phyloP scores from a whole-genome alignment of 2,888 invertebrate genomes.

The Drosophila longiperda region DNA sequence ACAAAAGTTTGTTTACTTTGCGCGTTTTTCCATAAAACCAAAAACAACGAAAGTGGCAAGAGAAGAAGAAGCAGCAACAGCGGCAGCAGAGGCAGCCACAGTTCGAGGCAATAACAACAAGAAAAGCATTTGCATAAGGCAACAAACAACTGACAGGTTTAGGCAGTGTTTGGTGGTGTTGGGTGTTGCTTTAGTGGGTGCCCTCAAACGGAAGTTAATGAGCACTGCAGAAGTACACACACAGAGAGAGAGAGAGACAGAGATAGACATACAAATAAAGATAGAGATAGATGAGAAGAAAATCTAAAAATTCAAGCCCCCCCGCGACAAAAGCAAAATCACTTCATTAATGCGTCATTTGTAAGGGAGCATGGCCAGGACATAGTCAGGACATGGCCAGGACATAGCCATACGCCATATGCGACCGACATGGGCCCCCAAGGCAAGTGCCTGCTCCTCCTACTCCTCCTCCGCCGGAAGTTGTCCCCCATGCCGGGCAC shows the following conservation, averaged over 20 bases:
- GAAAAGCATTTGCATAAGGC: slow-evolving; percentile 77
- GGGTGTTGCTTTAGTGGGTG: slow-evolving; percentile 20
- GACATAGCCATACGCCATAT: slow-evolving; percentile 51
- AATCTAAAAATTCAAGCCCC: slow-evolving; percentile 55
- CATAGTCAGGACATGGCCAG: slow-evolving; percentile 51
- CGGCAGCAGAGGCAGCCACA: slow-evolving; percentile 44
- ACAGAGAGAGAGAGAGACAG: neutral
- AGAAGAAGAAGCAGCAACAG: slow-evolving; percentile 24
- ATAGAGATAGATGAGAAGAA: slow-evolving; percentile 13
- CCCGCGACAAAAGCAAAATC: slow-evolving; percentile 74
- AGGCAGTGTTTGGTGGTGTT: slow-evolving; percentile 6
- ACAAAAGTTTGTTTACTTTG: slow-evolving; percentile 76
- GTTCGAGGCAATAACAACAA: slow-evolving; percentile 66
- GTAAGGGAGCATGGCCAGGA: slow-evolving; percentile 62
- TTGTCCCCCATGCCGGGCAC: slow-evolving; percentile 62
- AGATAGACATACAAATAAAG: neutral
- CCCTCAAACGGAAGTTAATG: slow-evolving; percentile 76
- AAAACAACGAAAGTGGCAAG: slow-evolving; percentile 53
- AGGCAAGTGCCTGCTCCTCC: slow-evolving; percentile 45
- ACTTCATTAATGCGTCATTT: slow-evolving; percentile 84
- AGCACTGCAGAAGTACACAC: slow-evolving; percentile 38
- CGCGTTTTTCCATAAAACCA: slow-evolving; percentile 78
- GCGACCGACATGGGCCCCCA: slow-evolving; percentile 45
- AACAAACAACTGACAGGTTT: slow-evolving; percentile 67
- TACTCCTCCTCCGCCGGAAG: slow-evolving; percentile 58